phyloP scores from a whole-genome alignment of 2,797 vertebrate genomes.

The Macropus fuliginosus region DNA sequence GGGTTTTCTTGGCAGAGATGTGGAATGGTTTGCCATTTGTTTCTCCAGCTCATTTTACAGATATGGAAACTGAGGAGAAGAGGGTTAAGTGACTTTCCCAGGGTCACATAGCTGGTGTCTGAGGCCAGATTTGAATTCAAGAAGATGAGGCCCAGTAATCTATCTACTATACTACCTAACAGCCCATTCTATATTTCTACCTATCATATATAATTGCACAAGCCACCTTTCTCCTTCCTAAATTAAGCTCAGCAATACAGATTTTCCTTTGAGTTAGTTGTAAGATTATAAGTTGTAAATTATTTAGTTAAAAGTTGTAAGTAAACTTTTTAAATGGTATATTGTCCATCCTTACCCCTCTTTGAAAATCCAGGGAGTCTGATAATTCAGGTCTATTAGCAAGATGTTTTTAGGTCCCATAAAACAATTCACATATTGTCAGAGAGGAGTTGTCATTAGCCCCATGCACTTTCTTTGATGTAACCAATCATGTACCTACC shows the following conservation, averaged over 20 bases:
- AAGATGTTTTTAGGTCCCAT: neutral
- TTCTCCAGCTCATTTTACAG: neutral
- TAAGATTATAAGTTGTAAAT: neutral
- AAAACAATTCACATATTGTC: neutral
- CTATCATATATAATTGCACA: neutral
- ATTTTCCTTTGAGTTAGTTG: neutral
- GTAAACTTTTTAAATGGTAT: neutral
- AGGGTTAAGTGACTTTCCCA: neutral
- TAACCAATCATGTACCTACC: neutral
- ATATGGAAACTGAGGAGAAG: neutral
- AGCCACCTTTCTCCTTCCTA: neutral
- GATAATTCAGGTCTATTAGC: neutral
- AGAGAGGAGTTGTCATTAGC: neutral
- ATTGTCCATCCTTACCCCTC: neutral
- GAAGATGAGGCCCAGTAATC: neutral
- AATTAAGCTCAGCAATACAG: neutral
- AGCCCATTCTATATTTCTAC: neutral
- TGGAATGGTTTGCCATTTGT: neutral
- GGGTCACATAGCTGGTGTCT: neutral
- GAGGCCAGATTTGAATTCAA: neutral
- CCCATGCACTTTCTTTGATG: neutral
- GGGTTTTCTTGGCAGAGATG: neutral
- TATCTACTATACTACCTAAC: neutral
- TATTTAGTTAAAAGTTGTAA: neutral
- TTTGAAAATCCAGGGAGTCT: neutral